Evolutionary conservation across 1,140 invertebrate species (phyloP), one percentile per base, ranked within the genome.

Genomic region (Bombus breviceps): DNA sequence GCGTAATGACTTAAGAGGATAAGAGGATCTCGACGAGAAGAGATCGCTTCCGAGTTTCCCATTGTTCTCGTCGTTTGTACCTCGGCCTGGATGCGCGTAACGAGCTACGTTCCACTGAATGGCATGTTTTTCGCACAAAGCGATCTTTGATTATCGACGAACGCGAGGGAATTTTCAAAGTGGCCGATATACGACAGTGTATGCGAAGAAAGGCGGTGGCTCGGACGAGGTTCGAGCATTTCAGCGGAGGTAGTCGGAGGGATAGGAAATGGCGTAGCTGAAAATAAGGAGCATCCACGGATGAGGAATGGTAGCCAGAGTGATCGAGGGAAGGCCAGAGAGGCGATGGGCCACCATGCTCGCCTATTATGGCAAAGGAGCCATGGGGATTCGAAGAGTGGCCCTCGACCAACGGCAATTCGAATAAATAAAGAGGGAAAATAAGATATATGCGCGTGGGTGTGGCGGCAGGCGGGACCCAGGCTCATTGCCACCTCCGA

Each of bases 361-460:
- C 90, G 93, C 72, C 90, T 93, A 93, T 93, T 93, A 93, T 91
- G 90, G 89, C 89, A 91, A 90, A 88, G 88, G 76, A 91, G 90
- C 92, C 92, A 91, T 86, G 87, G 92, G 92, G 91, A 92, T 93
- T 86, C 89, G 92, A 92, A 88, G 87, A 90, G 92, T 86, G 89
- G 88, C 86, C 89, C 90, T 92, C 91, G 91, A 90, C 93, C 93
- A 93, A 93, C 93, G 89, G 93, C 92, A 93, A 93, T 94, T 89
- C 92, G 91, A 93, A 93, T 93, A 94, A 94, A 94, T 92, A 94
- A 93, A 92, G 92, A 93, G 91, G 90, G 89, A 93, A 93, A 93
- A 93, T 93, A 94, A 94, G 91, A 93, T 93, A 93, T 93, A 93
- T 92, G 92, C 91, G 91, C 91, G 92, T 94, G 93, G 93, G 93